Evolutionary conservation across 53 echinoderm and acorn worm genomes (phyloP), one percentile per base, ranked within the genome.

Genomic region (Holothuria scabra): DNA sequence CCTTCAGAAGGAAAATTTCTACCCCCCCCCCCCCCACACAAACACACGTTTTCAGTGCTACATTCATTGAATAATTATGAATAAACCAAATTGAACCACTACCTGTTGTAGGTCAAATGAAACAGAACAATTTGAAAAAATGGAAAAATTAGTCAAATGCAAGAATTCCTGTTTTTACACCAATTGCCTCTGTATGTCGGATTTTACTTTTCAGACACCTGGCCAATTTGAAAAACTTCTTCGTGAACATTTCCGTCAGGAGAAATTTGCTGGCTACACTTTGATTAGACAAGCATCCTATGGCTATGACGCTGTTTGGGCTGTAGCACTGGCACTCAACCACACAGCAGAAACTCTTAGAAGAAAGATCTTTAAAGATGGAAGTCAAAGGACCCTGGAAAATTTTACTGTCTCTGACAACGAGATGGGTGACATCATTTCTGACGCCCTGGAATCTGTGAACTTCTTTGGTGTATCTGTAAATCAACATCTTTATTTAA

Each of bases 391-490:
- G 0, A 30, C 64, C 25, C 49, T 91, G 11, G 85, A 91, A 49
- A 78, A 91, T 33, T 91, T 91, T 48, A 89, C 88, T 8, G 82
- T 85, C 23, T 78, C 72, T 12, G 89, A 91, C 49, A 46, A 81
- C 21, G 88, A 91, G 33, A 91, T 91, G 91, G 66, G 69, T n/a
- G 31, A 84, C 58, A n/a, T 91, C 0, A 85, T 91, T 44, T 88
- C 88, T 52, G 82, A 67, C 10, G 33, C 56, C 16, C 18, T 91
- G 33, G 62, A 64, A 60, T 55, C 66, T 28, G 75, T 76, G 8
- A 48, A 68, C 1, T 91, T 91, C 56, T 56, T 80, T 37, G 91
- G 91, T 10, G 85, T 78, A n/a, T 88, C 91, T 64, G 91, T 91
- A 80, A 80, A 74, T 87, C 56, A 11, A 16, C 0, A 12, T 30